Evolutionary conservation across 2,797 vertebrate species (phyloP), one percentile per base, ranked within the genome.

Genomic region (Hoplostethus atlanticus): DNA sequence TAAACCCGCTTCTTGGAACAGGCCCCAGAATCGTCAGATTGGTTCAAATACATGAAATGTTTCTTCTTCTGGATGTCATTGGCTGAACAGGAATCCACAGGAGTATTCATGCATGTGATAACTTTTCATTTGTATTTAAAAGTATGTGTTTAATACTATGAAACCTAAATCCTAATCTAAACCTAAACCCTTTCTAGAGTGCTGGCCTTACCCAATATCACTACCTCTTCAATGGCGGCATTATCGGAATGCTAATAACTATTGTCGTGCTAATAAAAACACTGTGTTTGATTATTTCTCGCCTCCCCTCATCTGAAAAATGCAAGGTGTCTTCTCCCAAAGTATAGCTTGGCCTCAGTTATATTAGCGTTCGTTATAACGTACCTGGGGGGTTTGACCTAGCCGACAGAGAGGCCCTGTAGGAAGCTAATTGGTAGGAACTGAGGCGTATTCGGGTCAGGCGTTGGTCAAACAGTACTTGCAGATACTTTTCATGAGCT

Each of bases 311-410:
- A 34, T 6, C 34, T 34, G 6, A 34, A 34, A 34, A 6, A 34
- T 5, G 10, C 9, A 42, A 42, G 9, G 71, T 62, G 59, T 6
- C 6, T 17, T 48, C 53, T 68, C 64, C 50, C 54, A 64, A 76
- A 67, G 72, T 53, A 57, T 68, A 78, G 50, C 65, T 9, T 36
- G 36, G 76, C 69, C 81, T 83, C 73, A 9, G 53, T 76, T 77
- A 72, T 50, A 76, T 84, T 76, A 44, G 75, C 76, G 63, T 81
- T 92, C 88, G 91, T 92, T 91, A 86, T 57, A 73, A 73, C 69
- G 68, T 66, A 68, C 61, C 87, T 28, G 21, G 64, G 85, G 81
- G 86, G 84, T 80, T 75, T 80, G 84, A 85, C 85, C 88, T 73
- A 52, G 69, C 9, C 71, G 79, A 83, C 83, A 77, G 75, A 77